A percentile compares a stretch with the other conserved stretches of the same genome.
These are phyloP conservation scores for Phyllotreta striolata DNA, from an alignment of 2,888 invertebrate species.

Conservation along the genomic window DNA sequence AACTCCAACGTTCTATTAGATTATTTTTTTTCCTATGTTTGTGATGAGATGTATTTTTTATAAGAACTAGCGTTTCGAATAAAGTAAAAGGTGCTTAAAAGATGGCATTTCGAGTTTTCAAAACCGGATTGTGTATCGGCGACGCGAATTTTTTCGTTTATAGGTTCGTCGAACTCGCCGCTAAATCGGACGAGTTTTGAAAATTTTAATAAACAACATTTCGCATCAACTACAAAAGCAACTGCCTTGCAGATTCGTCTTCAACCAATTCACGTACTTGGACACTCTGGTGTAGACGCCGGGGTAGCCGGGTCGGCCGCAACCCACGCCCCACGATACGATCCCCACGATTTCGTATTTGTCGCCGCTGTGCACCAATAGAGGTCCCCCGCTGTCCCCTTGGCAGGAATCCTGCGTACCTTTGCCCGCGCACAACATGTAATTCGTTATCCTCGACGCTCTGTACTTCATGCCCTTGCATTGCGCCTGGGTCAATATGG, in stretches of 20 bases:
- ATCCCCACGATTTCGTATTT: constrained; percentile 85
- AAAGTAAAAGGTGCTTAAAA: no score
- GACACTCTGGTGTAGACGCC: constrained; percentile 78
- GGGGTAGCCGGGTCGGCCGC: constrained; percentile 76
- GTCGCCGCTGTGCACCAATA: constrained; percentile 77
- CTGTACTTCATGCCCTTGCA: constrained; percentile 86
- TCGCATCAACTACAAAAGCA: constrained; percentile 69
- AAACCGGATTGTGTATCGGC: no score
- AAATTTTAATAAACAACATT: constrained; percentile 13
- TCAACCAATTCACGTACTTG: constrained; percentile 77
- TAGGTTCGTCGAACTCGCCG: background rate
- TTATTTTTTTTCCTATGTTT: no score
- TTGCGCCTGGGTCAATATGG: constrained; percentile 79
- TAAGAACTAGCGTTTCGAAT: no score
- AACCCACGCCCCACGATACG: constrained; percentile 87
- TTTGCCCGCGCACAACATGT: constrained; percentile 87
- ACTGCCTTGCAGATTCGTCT: constrained; percentile 75
- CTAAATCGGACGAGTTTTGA: background rate
- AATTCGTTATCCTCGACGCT: constrained; percentile 80
- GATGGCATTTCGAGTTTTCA: no score
- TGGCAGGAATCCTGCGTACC: constrained; percentile 87
- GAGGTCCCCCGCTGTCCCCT: constrained; percentile 87
- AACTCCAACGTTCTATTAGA: constrained; percentile 1
- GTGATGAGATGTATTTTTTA: no score
- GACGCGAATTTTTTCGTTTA: no score